Percentiles rank a stretch among this genome's conserved stretches.
Conservation (phyloP, 1,140 invertebrate genomes). For the Lucilia sericata region DNA sequence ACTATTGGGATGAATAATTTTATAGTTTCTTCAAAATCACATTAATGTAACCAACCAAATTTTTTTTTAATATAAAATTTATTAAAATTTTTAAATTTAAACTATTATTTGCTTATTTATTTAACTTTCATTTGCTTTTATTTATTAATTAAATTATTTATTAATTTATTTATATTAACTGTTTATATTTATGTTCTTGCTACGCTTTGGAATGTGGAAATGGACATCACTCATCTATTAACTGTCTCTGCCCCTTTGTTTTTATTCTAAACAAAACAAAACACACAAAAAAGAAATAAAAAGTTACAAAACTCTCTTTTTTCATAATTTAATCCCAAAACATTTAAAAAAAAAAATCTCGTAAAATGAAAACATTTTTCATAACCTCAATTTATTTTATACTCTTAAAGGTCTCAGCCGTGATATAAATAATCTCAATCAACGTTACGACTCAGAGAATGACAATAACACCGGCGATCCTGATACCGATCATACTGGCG, state of each 20-base stretch:
- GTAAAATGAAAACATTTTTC: slow-evolving; percentile 21
- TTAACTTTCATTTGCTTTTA: not conserved
- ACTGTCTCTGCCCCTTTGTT: not conserved
- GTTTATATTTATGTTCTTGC: slow-evolving; percentile 37
- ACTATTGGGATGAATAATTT: too few relatives aligned
- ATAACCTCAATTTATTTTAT: not conserved
- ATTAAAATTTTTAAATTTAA: not conserved
- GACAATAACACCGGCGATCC: slow-evolving; percentile 73
- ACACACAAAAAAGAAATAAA: slow-evolving; percentile 44
- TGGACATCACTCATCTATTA: slow-evolving; percentile 3
- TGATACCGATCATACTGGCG: slow-evolving; percentile 72
- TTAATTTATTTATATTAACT: not conserved
- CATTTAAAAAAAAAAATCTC: too few relatives aligned
- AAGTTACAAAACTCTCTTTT: slow-evolving; percentile 47
- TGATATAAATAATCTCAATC: slow-evolving; percentile 63
- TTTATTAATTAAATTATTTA: not conserved
- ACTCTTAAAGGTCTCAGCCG: slow-evolving; percentile 57
- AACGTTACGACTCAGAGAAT: slow-evolving; percentile 71
- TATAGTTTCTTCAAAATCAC: too few relatives aligned
- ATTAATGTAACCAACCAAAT: too few relatives aligned
- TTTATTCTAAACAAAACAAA: not conserved
- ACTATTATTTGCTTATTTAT: too few relatives aligned
- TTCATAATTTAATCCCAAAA: slow-evolving; percentile 42
- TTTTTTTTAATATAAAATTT: too few relatives aligned
- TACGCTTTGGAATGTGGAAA: slow-evolving; percentile 42